These are phyloP conservation scores for Hippopotamus amphibius DNA, from an alignment of 2,113 vertebrate genomes.

Conservation along the genomic window DNA sequence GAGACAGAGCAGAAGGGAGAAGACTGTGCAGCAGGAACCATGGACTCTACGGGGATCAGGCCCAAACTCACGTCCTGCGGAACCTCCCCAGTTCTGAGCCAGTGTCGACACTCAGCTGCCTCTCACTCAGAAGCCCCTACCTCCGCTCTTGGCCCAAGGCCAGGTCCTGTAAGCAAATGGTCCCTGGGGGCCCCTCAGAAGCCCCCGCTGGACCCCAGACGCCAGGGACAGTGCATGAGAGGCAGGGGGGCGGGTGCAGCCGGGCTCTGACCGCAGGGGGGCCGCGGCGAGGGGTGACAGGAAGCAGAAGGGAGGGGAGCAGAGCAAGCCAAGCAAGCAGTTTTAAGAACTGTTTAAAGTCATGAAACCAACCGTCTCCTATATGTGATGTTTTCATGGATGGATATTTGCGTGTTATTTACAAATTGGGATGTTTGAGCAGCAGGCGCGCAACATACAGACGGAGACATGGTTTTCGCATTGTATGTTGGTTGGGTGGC, in stretches of 20 bases:
- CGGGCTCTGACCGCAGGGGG: background rate
- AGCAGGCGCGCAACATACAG: conserved; percentile 89
- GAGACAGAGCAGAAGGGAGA: background rate
- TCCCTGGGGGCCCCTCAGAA: background rate
- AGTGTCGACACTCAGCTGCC: background rate
- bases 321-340: conserved; percentile 77
- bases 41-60: background rate
- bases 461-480: conserved; percentile 90
- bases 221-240: background rate
- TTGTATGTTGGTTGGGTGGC: conserved; percentile 91
- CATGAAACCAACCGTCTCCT: conserved; percentile 92
- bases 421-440: conserved; percentile 85
- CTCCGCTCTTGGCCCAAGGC: background rate
- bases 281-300: background rate
- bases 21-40: conserved; percentile 36
- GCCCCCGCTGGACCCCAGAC: background rate
- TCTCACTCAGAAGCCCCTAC: background rate
- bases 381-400: conserved; percentile 91
- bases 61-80: background rate
- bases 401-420: conserved; percentile 87
- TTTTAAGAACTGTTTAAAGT: conserved; percentile 85
- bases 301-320: background rate
- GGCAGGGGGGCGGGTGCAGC: background rate
- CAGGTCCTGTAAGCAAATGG: background rate
- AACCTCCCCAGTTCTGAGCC: background rate